A percentile compares a stretch with the other conserved stretches of the same genome.
Evolutionary conservation across 2,888 invertebrate species (phyloP).

Genomic region (Sinopyrophorus schimmeli): DNA sequence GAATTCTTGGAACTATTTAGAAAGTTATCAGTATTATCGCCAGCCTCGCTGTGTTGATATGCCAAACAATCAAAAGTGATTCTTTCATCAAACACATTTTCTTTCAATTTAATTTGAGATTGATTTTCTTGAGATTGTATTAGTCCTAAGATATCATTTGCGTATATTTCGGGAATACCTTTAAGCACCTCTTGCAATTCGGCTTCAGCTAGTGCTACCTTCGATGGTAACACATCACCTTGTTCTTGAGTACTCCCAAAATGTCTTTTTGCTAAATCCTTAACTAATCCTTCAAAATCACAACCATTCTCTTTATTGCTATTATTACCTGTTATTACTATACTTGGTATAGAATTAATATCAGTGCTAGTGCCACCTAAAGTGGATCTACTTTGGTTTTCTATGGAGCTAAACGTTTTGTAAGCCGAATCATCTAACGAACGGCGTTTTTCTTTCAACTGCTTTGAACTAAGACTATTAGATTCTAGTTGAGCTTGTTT

Average conservation of each 20-base stretch:
- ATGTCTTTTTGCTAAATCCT: conserved; percentile 9
- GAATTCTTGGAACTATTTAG: no score
- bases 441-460: neutral
- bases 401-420: neutral
- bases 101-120: conserved; percentile 22
- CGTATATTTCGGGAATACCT: conserved; percentile 41
- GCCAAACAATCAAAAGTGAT: no score
- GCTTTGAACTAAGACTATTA: neutral
- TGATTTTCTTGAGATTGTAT: conserved; percentile 42
- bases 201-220: conserved; percentile 4
- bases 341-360: no score
- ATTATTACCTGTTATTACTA: no score
- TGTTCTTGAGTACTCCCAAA: neutral
- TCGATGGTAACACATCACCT: neutral
- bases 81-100: neutral
- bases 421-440: neutral
- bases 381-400: neutral
- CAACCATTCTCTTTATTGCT: neutral
- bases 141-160: conserved; percentile 45
- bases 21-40: no score
- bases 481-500: conserved; percentile 46
- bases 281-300: conserved; percentile 1
- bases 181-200: conserved; percentile 23
- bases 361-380: neutral
- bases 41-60: no score